Evolutionary conservation across 2,888 invertebrate genomes (phyloP), one percentile per base, ranked within the genome.

Genomic region (Thera obeliscata): DNA sequence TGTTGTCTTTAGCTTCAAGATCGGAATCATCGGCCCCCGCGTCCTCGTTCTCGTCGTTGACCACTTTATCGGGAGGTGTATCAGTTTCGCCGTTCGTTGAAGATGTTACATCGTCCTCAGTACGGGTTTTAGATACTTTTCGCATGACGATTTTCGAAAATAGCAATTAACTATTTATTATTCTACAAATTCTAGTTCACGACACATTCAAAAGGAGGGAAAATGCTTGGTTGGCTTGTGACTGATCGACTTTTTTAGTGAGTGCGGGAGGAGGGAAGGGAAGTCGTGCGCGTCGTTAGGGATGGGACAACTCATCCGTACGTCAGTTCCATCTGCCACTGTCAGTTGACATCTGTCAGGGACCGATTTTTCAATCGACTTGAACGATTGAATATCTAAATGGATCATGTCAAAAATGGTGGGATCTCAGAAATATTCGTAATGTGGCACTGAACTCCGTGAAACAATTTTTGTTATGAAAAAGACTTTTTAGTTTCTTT

Each of bases 51-150:
- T 22, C 78, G 71, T 80, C 78, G 68, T 76, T 75, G 67, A 76
- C 78, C 60, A 79, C 78, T 60, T 61, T 64, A 64, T 12, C 63
- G 48, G 36, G 54, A 41, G 59, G 49, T 8, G 76, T 70, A 64
- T 76, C 82, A 75, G 75, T 79, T 9, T 84, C 86, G 36, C 91
- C 93, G 75, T 91, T 93, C 3, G 93, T 93, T 4, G 93, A 93
- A 52, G 93, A 93, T 72, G 90, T 84, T 48, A 88, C 87, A 83
- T 93, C 93, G 70, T 93, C 93, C 59, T 93, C 92, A 50, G 85
- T 75, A 71, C 93, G 91, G 76, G 76, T 90, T 82, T 91, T 93
- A 1, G 93, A 92, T 77, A 92, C 78, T 82, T 93, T 93, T 63
- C 93, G 84, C 93, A 93, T 93, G 43, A 66, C 83, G 66, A 81